A percentile compares a stretch with the other conserved stretches of the same genome.
phyloP scores from a whole-genome alignment of 2,113 vertebrate species.

The Ochotona curzoniae region DNA sequence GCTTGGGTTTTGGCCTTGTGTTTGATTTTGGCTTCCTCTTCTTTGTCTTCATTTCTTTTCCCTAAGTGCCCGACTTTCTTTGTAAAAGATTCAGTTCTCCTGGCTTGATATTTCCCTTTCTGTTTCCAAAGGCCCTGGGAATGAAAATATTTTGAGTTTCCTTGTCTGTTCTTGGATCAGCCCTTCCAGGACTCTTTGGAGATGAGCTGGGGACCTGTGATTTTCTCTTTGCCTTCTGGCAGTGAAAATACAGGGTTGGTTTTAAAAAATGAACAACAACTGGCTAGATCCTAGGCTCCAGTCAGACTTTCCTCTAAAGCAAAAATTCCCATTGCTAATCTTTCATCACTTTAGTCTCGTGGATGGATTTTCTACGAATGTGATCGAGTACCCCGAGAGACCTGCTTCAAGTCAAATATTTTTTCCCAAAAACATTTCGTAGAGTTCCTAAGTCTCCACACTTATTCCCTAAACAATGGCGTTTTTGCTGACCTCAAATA shows the following conservation, averaged over 20 bases:
- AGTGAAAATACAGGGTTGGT: background rate
- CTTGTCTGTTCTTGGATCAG: background rate
- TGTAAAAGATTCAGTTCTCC: background rate
- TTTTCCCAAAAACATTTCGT: background rate
- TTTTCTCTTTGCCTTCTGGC: background rate
- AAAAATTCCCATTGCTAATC: background rate
- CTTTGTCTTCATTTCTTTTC: constrained; percentile 38
- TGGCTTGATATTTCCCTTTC: constrained; percentile 1
- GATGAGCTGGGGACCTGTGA: background rate
- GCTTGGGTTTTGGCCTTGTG: background rate
- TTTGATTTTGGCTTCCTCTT: constrained; percentile 15
- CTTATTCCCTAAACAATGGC: background rate
- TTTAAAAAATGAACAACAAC: constrained; percentile 7
- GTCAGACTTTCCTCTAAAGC: background rate
- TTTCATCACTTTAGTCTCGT: background rate
- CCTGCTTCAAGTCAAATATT: background rate
- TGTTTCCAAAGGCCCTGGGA: constrained; percentile 42
- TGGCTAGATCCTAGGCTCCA: background rate
- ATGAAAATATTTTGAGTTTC: constrained; percentile 21
- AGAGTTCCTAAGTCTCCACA: background rate
- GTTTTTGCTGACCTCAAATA: constrained; percentile 12
- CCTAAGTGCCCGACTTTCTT: background rate
- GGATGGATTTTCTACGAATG: background rate
- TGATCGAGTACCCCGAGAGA: background rate
- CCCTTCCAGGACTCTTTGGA: background rate